Evolutionary conservation across 2,797 vertebrate genomes (phyloP), one percentile per base, ranked within the genome.

Genomic region (Tachyglossus aculeatus): DNA sequence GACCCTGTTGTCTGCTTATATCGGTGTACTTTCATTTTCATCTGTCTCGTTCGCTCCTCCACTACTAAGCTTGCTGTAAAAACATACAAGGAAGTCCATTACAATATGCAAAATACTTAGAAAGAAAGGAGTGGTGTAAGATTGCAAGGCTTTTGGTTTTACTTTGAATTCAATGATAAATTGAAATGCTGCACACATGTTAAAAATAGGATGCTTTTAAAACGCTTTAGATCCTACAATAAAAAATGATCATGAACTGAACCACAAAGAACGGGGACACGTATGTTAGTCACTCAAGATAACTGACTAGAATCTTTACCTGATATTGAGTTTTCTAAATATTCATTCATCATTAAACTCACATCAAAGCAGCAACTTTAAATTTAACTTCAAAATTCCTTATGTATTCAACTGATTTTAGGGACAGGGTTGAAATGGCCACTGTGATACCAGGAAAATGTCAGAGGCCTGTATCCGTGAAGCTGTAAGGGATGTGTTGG

Each of bases 1-100:
- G 93, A 90, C 88, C 94, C 93, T 89, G 95, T 88, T 78, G 96
- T 96, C 90, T 96, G 96, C 88, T 96, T 95, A 93, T 94, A 96
- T 88, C 96, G 91, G 81, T 96, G 95, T 86, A 96, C 88, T 94
- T 97, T 97, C 92, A 96, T 94, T 91, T 94, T 95, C 93, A 97
- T 90, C 92, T 96, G 95, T 93, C 95, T 95, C 6, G 96, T 93
- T 82, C 96, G 93, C 71, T 98, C 97, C 82, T 98, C 97, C 83
- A 95, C 95, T 80, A 94, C 95, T 80, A 97, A 95, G 86, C 94
- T 98, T 95, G 91, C 93, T 94, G 93, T 74, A 90, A 93, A 93
- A 92, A 94, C 90, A 93, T 86, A 93, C 70, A 93, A 93, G 89
- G 88, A 86, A 92, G 82, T 53, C 48, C 76, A 85, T 91, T 92